phyloP scores from a whole-genome alignment of 1,140 invertebrate genomes.

The Camponotus pennsylvanicus region DNA sequence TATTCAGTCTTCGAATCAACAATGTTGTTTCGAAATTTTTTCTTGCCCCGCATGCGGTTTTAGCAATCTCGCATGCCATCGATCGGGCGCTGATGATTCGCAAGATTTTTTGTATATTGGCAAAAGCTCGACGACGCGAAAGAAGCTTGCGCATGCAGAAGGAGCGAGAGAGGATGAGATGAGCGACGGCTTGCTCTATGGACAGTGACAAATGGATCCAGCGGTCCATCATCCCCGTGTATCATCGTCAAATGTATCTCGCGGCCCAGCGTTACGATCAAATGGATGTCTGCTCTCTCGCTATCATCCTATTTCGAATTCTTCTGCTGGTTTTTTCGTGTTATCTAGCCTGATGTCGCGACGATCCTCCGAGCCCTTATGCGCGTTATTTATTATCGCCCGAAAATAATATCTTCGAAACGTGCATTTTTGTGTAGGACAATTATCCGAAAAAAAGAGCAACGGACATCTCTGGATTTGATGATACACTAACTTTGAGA shows the following conservation, averaged over 20 bases:
- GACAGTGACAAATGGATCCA: constrained; percentile 74
- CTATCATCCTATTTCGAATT: constrained; percentile 68
- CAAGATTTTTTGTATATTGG: constrained; percentile 61
- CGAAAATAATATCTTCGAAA: constrained; percentile 52
- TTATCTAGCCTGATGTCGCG: constrained; percentile 53
- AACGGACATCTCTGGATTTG: not conserved
- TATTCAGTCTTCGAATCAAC: not conserved
- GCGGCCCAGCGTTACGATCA: constrained; percentile 35
- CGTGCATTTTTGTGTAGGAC: not conserved
- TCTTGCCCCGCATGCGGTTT: not conserved
- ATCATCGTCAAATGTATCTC: constrained; percentile 65
- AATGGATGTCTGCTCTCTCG: constrained; percentile 58
- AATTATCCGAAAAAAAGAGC: constrained; percentile 53
- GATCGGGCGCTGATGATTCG: constrained; percentile 46
- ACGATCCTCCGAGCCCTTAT: constrained; percentile 51
- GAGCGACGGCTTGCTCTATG: constrained; percentile 39
- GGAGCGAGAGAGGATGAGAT: constrained; percentile 30
- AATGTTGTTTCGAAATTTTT: constrained; percentile 26
- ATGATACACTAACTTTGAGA: constrained; percentile 19
- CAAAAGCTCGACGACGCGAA: constrained; percentile 47
- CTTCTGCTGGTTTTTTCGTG: constrained; percentile 26
- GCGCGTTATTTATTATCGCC: constrained; percentile 68
- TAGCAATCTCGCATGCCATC: constrained; percentile 19
- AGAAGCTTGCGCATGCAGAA: constrained; percentile 36
- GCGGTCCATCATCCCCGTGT: constrained; percentile 46